phyloP scores from a whole-genome alignment of 2,113 vertebrate species.

The Cromileptes altivelis region DNA sequence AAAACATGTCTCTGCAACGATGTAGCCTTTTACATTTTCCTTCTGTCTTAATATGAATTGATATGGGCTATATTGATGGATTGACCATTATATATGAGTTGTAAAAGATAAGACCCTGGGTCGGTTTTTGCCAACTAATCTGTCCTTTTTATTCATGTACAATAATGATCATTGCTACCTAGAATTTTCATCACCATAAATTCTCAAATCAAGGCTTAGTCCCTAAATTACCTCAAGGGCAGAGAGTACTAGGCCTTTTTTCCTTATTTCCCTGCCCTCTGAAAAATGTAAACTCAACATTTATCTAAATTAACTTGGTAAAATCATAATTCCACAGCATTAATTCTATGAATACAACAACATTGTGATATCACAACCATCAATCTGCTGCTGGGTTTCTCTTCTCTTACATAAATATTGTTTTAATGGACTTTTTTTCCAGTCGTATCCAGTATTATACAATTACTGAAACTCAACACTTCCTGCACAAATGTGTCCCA shows the following conservation, averaged over 20 bases:
- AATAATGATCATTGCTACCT: neutral
- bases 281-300: neutral
- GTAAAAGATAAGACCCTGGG: neutral
- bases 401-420: neutral
- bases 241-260: neutral
- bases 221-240: neutral
- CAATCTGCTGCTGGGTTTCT: neutral
- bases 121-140: neutral
- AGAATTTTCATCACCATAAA: neutral
- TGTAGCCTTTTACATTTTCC: conserved; percentile 3
- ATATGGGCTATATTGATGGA: neutral
- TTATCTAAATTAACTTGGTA: neutral
- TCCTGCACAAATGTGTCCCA: neutral
- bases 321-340: neutral
- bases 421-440: neutral
- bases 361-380: neutral
- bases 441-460: neutral
- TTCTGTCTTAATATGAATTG: neutral
- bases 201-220: neutral
- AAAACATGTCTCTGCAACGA: conserved; percentile 30
- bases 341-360: neutral
- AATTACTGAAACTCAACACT: neutral
- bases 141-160: neutral
- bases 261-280: neutral
- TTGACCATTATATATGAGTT: neutral